A percentile compares a stretch with the other conserved stretches of the same genome.
These are phyloP conservation scores for Teleogryllus oceanicus DNA, from an alignment of 2,888 invertebrate genomes.

Conservation along the genomic window DNA sequence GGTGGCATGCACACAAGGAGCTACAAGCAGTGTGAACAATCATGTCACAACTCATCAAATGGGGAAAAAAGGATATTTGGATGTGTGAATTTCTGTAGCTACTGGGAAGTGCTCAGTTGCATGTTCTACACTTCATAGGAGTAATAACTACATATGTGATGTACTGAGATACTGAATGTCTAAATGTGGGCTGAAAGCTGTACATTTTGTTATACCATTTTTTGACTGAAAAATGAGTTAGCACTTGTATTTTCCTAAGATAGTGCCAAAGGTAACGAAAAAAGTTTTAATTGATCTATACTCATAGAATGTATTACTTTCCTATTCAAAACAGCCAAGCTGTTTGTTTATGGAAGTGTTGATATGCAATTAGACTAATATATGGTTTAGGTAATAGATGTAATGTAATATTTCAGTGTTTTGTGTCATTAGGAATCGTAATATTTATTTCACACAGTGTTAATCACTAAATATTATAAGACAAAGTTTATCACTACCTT, in stretches of 20 bases:
- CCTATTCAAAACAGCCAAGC: not conserved
- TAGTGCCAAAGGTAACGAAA: not conserved
- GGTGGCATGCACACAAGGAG: no score
- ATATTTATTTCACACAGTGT: not conserved
- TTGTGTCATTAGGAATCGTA: not conserved
- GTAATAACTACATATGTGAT: no score
- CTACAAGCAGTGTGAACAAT: no score
- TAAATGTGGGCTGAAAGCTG: no score
- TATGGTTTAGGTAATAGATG: not conserved
- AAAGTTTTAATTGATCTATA: not conserved
- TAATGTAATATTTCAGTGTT: not conserved
- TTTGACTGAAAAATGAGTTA: not conserved
- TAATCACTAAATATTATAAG: no score
- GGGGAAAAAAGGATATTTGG: no score
- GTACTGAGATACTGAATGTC: no score
- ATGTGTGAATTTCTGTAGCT: no score
- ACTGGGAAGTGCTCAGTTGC: no score
- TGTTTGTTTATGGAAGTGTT: not conserved
- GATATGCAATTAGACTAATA: not conserved
- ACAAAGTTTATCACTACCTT: no score
- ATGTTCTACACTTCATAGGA: no score
- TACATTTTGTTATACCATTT: not conserved
- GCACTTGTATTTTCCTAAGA: conserved; percentile 12
- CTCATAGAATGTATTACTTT: not conserved
- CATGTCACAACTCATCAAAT: no score